Percentiles rank a stretch among this genome's conserved stretches.
These are phyloP conservation scores for Thumatha senex DNA, from an alignment of 2,888 invertebrate species.

Conservation along the genomic window DNA sequence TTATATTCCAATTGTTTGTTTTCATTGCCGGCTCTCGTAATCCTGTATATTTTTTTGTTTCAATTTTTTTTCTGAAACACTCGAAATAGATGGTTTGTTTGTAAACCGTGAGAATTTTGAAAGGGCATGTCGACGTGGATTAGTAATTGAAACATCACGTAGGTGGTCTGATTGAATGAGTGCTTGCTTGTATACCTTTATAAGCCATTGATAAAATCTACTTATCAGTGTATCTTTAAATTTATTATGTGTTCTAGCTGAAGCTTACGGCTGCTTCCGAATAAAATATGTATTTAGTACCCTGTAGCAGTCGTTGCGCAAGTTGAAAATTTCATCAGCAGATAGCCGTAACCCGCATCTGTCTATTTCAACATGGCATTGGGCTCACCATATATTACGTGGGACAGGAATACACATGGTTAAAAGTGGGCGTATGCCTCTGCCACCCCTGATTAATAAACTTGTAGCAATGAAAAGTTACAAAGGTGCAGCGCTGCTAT, in stretches of 20 bases:
- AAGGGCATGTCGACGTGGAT: constrained; percentile 57
- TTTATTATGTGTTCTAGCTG: neutral
- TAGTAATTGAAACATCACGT: constrained; percentile 43
- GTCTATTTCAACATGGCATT: too few species aligned
- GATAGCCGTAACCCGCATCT: too few species aligned
- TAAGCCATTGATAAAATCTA: neutral
- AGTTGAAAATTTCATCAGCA: too few species aligned
- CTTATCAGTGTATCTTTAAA: neutral
- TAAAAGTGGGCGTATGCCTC: too few species aligned
- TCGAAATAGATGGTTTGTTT: constrained; percentile 67
- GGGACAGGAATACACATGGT: too few species aligned
- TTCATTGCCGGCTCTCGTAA: constrained; percentile 63
- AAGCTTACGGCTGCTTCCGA: too few species aligned
- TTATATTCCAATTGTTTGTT: constrained; percentile 66
- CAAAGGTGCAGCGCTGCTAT: too few species aligned
- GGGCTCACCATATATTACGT: too few species aligned
- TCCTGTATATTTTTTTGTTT: constrained; percentile 61
- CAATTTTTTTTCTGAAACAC: constrained; percentile 53
- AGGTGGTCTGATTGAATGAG: constrained; percentile 39
- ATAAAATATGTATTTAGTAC: too few species aligned
- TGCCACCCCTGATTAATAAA: too few species aligned
- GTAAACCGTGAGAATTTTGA: constrained; percentile 68
- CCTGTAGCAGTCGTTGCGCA: too few species aligned
- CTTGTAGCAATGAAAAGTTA: too few species aligned
- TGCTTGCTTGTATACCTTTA: constrained; percentile 5